Base-by-base conservation (phyloP, 2,797 vertebrate genomes). In the Acestrorhynchus altus region DNA sequence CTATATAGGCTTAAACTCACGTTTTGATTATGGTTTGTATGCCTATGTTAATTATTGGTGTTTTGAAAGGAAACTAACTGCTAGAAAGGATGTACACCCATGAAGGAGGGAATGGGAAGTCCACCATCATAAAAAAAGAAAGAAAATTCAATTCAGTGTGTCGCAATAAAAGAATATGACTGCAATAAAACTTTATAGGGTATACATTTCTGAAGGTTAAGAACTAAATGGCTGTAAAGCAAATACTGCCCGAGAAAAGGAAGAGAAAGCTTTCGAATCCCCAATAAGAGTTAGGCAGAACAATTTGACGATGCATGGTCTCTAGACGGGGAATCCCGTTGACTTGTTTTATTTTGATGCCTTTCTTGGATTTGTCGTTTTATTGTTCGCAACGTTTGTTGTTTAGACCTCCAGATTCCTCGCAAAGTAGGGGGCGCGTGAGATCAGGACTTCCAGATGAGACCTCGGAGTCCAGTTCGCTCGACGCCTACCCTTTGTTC, bases 151-250 rank as follows among this genome's bases (percentile, higher is more conserved):
- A 90, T 87, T 95, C 93, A 89, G 92, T 90, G 95, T 83, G 92
- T 93, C 84, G 95, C 96, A 95, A 95, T 99, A 98, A 99, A 99
- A 98, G 93, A 96, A 98, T 98, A 99, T 98, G 96, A 96, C 95
- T 92, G 95, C 95, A 93, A 96, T 99, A 98, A 99, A 99, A 97
- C 91, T 99, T 99, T 98, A 99, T 98, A 95, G 97, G 93, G 95
- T 96, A 97, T 96, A 97, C 92, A 97, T 98, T 96, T 97, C 93
- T 96, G 96, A 97, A 99, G 96, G 96, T 97, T 97, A 96, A 96
- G 96, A 96, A 97, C 95, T 96, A 94, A 97, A 94, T 93, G 95
- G 95, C 95, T 96, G 95, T 96, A 97, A 98, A 96, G 94, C 95
- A 98, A 97, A 98, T 95, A 95, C 89, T 76, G 59, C 76, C 76